Conservation (phyloP, 2,113 vertebrate species). For the Coturnix japonica region DNA sequence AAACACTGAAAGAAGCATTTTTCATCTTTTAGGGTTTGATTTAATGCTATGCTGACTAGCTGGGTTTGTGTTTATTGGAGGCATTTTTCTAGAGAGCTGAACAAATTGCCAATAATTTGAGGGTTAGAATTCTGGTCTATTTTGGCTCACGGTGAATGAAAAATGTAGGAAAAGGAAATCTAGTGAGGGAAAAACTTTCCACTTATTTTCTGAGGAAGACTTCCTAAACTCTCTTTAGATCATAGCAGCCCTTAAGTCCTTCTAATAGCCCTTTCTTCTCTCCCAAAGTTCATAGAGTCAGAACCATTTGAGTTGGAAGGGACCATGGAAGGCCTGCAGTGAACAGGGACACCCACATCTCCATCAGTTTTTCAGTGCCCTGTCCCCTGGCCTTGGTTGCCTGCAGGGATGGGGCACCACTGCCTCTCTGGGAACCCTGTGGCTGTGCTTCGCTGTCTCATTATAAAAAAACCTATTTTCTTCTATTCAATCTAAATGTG, state of each 20-base stretch:
- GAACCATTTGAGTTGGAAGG: too few relatives aligned
- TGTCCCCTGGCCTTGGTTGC: too few relatives aligned
- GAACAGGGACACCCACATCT: too few relatives aligned
- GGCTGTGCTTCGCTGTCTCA: too few relatives aligned
- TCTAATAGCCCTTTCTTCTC: background rate
- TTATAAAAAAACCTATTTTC: too few relatives aligned
- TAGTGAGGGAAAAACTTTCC: background rate
- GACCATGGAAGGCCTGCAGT: too few relatives aligned
- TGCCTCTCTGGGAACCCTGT: too few relatives aligned
- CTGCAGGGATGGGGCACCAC: too few relatives aligned
- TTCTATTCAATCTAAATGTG: too few relatives aligned
- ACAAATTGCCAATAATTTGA: conserved; percentile 72
- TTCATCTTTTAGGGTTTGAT: conserved; percentile 68
- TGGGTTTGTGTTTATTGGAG: conserved; percentile 57
- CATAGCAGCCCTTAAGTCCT: background rate
- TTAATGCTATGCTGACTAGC: conserved; percentile 62
- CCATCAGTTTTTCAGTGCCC: too few relatives aligned
- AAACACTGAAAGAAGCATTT: conserved; percentile 56
- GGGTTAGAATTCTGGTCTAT: conserved; percentile 26
- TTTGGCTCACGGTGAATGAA: conserved; percentile 51
- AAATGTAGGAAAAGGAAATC: conserved; percentile 14
- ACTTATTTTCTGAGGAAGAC: background rate
- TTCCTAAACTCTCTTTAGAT: background rate
- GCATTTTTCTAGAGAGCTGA: conserved; percentile 68
- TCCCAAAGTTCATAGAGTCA: background rate